Evolutionary conservation across 2,113 vertebrate genomes (phyloP), one percentile per base, ranked within the genome.

Genomic region (Chlorocebus sabaeus): DNA sequence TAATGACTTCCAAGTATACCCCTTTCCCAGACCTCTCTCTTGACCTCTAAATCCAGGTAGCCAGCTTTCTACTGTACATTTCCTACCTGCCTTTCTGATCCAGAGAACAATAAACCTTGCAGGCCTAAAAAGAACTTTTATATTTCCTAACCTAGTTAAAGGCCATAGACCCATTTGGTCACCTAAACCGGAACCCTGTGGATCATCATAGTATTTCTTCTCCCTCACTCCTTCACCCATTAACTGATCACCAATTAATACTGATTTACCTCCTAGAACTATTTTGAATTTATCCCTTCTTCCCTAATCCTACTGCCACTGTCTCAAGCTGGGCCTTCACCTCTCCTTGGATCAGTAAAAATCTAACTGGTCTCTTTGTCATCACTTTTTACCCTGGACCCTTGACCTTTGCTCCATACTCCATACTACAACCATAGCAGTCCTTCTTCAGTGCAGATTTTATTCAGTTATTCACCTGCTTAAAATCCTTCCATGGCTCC

Each of bases 81-180:
- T 94, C 59, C 59, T 76, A 93, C 30, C 27, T 30, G 30, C 85
- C 35, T 82, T 48, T 83, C 76, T 70, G 40, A 93, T 23, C 14
- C 16, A 89, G 68, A 85, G 43, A 11, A 67, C 45, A 72, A 94
- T 17, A 94, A 93, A 90, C 25, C 20, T 90, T 59, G 23, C 12
- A 23, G 25, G 52, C 89, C 72, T 90, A 72, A 88, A 95, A 93
- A 91, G 17, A 96, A 40, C 4, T 83, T 89, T 43, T 89, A 2
- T 81, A 84, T 94, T 78, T 75, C 81, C 64, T 90, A 89, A 87
- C 52, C 50, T 95, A 92, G 35, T 84, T 82, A 82, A 93, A 95
- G 52, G 55, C 5, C 38, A 76, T 55, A 64, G n/a, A 67, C 59
- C 20, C 57, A 82, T 85, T 82, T 38, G 91, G 35, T 64, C 45